Conservation (phyloP, 1,140 invertebrate genomes). For the Stegodyphus mimosarum region DNA sequence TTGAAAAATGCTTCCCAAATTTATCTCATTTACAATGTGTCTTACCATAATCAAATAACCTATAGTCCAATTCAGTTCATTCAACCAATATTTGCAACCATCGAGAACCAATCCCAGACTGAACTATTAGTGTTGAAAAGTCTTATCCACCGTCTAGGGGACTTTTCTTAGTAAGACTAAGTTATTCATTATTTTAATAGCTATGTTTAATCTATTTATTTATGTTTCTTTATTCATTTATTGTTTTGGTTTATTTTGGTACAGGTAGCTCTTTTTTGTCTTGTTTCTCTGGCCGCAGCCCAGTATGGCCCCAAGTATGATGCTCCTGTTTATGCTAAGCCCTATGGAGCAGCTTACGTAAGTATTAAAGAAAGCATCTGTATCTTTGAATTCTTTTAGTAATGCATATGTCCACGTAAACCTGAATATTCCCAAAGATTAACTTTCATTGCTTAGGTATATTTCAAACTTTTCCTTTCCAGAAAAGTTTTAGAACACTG, state of each 20-base stretch:
- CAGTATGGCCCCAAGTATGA: slow-evolving; percentile 44
- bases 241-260: not conserved
- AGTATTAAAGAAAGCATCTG: not conserved
- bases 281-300: slow-evolving; percentile 32
- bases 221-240: not conserved
- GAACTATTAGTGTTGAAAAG: too few species aligned
- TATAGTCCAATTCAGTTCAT: too few species aligned
- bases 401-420: not conserved
- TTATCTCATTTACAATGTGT: too few species aligned
- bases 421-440: not conserved
- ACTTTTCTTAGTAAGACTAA: too few species aligned
- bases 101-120: too few species aligned
- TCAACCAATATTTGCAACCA: too few species aligned
- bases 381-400: too few species aligned
- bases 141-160: too few species aligned
- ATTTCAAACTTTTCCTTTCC: not conserved
- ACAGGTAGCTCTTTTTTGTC: slow-evolving; percentile 24
- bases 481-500: not conserved
- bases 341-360: slow-evolving; percentile 36
- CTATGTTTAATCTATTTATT: too few species aligned
- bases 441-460: not conserved
- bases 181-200: too few species aligned
- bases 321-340: not conserved
- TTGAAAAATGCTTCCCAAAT: too few species aligned
- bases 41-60: too few species aligned